A percentile compares a stretch with the other conserved stretches of the same genome.
These are phyloP conservation scores for Ahaetulla prasina DNA, from an alignment of 2,113 vertebrate genomes.

Conservation along the genomic window DNA sequence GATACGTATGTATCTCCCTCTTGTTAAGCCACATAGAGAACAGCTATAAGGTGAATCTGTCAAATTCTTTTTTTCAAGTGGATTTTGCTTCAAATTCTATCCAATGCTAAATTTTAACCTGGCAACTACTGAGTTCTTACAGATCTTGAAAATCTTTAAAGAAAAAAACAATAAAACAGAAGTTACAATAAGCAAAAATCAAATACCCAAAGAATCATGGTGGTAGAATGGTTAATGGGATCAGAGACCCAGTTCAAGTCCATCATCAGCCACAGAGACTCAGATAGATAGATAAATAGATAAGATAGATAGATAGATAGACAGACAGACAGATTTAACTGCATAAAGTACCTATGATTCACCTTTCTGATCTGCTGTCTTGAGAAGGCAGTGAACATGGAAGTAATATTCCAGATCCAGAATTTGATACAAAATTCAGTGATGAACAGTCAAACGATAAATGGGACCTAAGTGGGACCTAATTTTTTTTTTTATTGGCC, in stretches of 20 bases:
- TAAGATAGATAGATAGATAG: too few relatives aligned
- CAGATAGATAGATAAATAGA: too few relatives aligned
- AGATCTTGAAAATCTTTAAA: not conserved
- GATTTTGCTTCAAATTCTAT: not conserved
- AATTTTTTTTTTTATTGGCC: too few relatives aligned
- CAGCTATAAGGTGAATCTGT: not conserved
- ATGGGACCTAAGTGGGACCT: not conserved
- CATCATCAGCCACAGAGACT: too few relatives aligned
- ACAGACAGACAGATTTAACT: too few relatives aligned
- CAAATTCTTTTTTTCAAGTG: not conserved
- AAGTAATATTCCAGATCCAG: not conserved
- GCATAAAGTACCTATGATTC: not conserved
- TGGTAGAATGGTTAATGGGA: too few relatives aligned
- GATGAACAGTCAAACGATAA: not conserved
- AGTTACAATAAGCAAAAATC: not conserved
- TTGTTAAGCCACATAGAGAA: not conserved
- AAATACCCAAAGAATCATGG: not conserved
- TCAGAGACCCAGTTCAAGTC: too few relatives aligned
- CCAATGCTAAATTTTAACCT: not conserved
- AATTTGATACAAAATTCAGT: not conserved
- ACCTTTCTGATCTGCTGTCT: not conserved
- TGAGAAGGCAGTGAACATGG: not conserved
- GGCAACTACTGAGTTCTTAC: not conserved
- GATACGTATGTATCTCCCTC: not conserved
- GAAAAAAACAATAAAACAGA: not conserved